Percentiles rank a stretch among this genome's conserved stretches.
Conservation (phyloP, 2,888 invertebrate species). For the Xanthorhoe spadicearia region DNA sequence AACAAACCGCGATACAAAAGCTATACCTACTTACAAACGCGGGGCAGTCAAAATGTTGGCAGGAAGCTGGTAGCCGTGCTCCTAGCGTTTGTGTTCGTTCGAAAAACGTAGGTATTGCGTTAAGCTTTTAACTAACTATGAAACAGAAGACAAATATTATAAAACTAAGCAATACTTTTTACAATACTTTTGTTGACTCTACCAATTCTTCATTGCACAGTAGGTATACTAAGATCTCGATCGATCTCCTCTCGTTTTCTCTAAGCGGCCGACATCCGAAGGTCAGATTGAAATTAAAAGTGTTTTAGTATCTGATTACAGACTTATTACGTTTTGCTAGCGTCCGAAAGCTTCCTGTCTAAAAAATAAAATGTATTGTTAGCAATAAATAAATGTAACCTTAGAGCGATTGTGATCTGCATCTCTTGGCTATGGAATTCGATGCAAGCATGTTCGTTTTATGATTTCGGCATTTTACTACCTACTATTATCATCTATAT, state of each 20-base stretch:
- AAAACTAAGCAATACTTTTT: too few species aligned
- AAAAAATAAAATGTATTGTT: conserved; percentile 38
- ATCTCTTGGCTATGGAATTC: conserved; percentile 7
- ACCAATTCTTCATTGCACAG: conserved; percentile 58
- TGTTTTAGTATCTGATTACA: conserved; percentile 81
- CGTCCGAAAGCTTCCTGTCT: conserved; percentile 66
- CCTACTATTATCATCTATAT: not conserved
- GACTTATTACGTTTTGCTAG: conserved; percentile 50
- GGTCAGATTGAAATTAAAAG: conserved; percentile 82
- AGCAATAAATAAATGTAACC: conserved; percentile 26
- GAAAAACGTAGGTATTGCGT: too few species aligned
- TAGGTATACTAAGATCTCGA: conserved; percentile 73
- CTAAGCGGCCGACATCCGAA: conserved; percentile 78
- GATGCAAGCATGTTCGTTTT: not conserved
- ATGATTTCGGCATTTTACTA: not conserved
- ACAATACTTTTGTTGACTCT: conserved; percentile 15
- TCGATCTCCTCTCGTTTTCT: conserved; percentile 81
- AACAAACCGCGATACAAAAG: too few species aligned
- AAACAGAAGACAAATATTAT: too few species aligned
- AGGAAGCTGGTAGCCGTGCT: too few species aligned
- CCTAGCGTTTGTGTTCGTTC: too few species aligned
- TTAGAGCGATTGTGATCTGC: conserved; percentile 8
- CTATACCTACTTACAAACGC: too few species aligned
- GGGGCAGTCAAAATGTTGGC: too few species aligned
- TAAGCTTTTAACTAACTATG: too few species aligned